phyloP scores from a whole-genome alignment of 2,888 invertebrate species.

The Drosophila kambysellisi region DNA sequence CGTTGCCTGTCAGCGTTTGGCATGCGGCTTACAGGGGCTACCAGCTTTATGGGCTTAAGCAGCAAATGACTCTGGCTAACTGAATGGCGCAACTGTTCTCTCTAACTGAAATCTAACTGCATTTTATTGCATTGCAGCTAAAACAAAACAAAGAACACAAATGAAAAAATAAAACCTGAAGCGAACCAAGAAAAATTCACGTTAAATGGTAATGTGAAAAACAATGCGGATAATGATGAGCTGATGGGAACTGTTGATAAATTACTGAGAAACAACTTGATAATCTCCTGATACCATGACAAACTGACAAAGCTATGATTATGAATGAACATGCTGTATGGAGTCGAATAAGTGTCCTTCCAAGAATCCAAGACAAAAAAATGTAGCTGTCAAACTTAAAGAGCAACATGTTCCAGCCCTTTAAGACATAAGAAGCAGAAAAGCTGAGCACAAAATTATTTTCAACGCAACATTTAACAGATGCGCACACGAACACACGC shows the following conservation, averaged over 20 bases:
- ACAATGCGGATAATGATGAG: not conserved
- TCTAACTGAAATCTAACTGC: slow-evolving; percentile 34
- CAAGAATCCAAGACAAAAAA: not conserved
- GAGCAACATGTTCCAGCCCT: slow-evolving; percentile 3
- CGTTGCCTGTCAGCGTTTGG: slow-evolving; percentile 76
- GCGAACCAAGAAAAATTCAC: not conserved
- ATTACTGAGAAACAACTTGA: not conserved
- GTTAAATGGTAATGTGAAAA: slow-evolving; percentile 8
- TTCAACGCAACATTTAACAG: slow-evolving; percentile 71
- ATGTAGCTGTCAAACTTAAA: not conserved
- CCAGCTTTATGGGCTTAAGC: slow-evolving; percentile 63
- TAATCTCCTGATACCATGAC: not conserved
- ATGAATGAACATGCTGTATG: not conserved
- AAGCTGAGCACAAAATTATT: slow-evolving; percentile 38
- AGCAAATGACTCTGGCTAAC: slow-evolving; percentile 64
- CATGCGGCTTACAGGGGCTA: slow-evolving; percentile 74
- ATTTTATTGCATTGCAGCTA: slow-evolving; percentile 30
- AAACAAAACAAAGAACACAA: not conserved
- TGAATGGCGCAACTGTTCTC: slow-evolving; percentile 45
- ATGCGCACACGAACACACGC: slow-evolving; percentile 43
- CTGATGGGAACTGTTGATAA: not conserved
- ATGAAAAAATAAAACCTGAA: not conserved
- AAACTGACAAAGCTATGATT: not conserved
- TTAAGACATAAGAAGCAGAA: not conserved
- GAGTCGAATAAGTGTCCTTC: not conserved